A percentile compares a stretch with the other conserved stretches of the same genome.
phyloP scores from a whole-genome alignment of 2,797 vertebrate species.

The Carcharodon carcharias region DNA sequence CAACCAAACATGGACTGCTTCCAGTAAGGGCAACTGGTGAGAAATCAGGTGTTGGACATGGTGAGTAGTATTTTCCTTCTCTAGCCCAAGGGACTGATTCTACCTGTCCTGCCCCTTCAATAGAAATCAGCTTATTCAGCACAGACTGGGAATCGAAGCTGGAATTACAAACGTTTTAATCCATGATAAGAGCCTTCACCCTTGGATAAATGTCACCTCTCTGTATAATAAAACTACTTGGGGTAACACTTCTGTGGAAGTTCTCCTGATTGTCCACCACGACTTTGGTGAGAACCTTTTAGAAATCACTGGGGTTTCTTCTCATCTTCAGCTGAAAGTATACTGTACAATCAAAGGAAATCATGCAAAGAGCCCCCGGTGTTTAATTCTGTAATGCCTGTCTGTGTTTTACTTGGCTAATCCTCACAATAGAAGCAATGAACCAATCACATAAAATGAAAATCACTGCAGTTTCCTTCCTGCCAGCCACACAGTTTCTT shows the following conservation, averaged over 20 bases:
- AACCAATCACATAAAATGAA: background rate
- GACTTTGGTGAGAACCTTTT: background rate
- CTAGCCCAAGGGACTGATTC: background rate
- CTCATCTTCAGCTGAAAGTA: background rate
- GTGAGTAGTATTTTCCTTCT: background rate
- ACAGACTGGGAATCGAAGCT: background rate
- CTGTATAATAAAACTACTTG: no score
- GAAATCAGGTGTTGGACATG: background rate
- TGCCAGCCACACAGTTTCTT: background rate
- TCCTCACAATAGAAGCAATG: background rate
- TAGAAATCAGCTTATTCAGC: background rate
- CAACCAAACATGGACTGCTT: background rate
- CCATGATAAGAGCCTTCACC: no score
- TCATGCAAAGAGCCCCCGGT: background rate
- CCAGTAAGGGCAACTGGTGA: background rate
- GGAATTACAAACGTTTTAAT: background rate
- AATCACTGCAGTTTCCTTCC: no score
- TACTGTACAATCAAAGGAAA: background rate
- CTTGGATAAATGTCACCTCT: no score
- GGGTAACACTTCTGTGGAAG: no score
- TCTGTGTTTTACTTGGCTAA: background rate
- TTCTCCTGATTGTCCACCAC: background rate
- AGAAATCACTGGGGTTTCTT: background rate
- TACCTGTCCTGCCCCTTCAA: background rate
- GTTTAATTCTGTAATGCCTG: background rate